phyloP scores from a whole-genome alignment of 2,888 invertebrate species.

The Pteria penguin region DNA sequence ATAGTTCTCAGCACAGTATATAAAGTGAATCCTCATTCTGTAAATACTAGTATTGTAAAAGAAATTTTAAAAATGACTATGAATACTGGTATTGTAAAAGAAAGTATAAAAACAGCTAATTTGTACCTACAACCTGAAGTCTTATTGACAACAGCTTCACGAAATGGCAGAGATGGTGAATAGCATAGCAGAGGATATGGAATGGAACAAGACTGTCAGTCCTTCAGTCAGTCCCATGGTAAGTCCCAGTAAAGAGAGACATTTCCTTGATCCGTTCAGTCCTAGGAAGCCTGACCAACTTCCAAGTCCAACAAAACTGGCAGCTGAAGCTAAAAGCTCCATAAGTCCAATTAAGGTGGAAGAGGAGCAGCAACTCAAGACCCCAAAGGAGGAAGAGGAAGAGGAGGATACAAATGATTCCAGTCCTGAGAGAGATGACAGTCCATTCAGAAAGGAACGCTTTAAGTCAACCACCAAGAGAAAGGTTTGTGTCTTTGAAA shows the following conservation, averaged over 20 bases:
- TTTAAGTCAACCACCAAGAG: background rate
- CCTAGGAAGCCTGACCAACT: conserved; percentile 23
- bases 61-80: too few relatives aligned
- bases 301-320: conserved; percentile 23
- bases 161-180: conserved; percentile 78
- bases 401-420: conserved; percentile 30
- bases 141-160: conserved; percentile 61
- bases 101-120: too few relatives aligned
- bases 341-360: conserved; percentile 21
- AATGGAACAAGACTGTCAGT: conserved; percentile 57
- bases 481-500: too few relatives aligned
- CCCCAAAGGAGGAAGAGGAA: conserved; percentile 38
- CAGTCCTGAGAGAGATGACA: background rate
- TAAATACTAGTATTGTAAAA: too few relatives aligned
- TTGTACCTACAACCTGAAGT: too few relatives aligned
- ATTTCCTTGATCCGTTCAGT: conserved; percentile 23
- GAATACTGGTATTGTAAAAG: too few relatives aligned
- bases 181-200: conserved; percentile 78
- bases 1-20: too few relatives aligned
- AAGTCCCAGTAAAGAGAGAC: conserved; percentile 29
- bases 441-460: background rate
- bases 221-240: conserved; percentile 38
- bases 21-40: too few relatives aligned
- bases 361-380: conserved; percentile 25
- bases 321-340: conserved; percentile 26